Evolutionary conservation across 2,113 vertebrate genomes (phyloP).

Genomic region (Morone chrysops): DNA sequence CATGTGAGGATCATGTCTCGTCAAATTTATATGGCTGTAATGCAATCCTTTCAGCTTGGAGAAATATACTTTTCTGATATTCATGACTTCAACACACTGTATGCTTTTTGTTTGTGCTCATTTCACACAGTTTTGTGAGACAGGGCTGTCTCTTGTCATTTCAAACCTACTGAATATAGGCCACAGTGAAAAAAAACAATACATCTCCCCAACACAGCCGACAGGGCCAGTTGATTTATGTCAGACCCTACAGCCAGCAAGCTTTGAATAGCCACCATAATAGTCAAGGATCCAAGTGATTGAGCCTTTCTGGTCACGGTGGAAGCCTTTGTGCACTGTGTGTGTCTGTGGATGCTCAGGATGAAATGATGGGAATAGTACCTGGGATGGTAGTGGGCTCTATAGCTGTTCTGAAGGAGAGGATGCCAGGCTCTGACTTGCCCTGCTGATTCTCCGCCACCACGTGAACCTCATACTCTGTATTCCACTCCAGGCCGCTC

Average conservation of each 20-base stretch:
- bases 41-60: background rate
- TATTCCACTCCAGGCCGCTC: slow-evolving; percentile 93
- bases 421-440: slow-evolving; percentile 87
- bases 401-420: slow-evolving; percentile 88
- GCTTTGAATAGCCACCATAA: background rate
- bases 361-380: slow-evolving; percentile 74
- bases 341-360: slow-evolving; percentile 54
- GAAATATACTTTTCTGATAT: background rate
- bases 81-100: background rate
- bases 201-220: background rate
- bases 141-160: background rate
- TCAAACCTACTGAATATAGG: background rate
- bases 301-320: slow-evolving; percentile 60
- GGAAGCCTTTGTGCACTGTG: slow-evolving; percentile 45
- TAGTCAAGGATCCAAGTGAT: slow-evolving; percentile 18
- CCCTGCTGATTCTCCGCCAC: slow-evolving; percentile 95
- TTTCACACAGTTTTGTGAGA: background rate
- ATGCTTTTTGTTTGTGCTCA: slow-evolving; percentile 37
- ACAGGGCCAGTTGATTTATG: slow-evolving; percentile 28
- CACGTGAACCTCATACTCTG: slow-evolving; percentile 93
- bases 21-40: background rate
- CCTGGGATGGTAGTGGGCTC: slow-evolving; percentile 96
- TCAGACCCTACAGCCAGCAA: slow-evolving; percentile 16
- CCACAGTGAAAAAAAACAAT: slow-evolving; percentile 19
- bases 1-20: background rate